Evolutionary conservation across 35 echinoderm and acorn worm genomes (phyloP).

Genomic region (Anneissia japonica): DNA sequence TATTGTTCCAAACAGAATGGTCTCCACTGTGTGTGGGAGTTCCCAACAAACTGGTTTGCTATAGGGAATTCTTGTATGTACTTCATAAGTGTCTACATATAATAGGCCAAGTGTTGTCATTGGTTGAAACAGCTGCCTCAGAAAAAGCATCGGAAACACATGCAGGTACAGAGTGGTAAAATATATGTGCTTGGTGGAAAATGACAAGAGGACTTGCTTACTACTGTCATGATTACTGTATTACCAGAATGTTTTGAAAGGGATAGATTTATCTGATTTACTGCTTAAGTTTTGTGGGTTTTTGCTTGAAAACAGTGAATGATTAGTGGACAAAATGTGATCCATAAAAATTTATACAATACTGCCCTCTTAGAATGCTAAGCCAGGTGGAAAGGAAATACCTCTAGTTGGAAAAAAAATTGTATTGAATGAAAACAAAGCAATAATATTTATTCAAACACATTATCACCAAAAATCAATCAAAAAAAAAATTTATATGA

Average conservation of each 20-base stretch:
- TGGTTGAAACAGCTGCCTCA: neutral
- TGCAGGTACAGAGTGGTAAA: neutral
- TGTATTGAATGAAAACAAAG: no score
- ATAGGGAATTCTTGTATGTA: neutral
- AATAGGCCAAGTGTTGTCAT: neutral
- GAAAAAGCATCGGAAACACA: neutral
- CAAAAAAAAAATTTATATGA: no score
- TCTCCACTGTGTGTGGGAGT: neutral
- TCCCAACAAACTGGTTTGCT: neutral
- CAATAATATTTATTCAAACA: no score
- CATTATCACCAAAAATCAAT: no score
- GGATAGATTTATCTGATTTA: neutral
- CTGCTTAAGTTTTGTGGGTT: neutral
- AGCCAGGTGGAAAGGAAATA: neutral
- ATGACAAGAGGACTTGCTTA: neutral
- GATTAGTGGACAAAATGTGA: neutral
- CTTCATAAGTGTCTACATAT: neutral
- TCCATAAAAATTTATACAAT: neutral
- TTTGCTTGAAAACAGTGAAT: neutral
- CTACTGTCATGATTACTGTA: neutral
- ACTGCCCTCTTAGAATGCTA: neutral
- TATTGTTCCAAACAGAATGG: neutral
- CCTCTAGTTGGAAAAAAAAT: neutral
- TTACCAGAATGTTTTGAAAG: neutral
- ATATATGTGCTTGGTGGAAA: neutral